Evolutionary conservation across 1,140 invertebrate genomes (phyloP).

Genomic region (Melanaphis sacchari): DNA sequence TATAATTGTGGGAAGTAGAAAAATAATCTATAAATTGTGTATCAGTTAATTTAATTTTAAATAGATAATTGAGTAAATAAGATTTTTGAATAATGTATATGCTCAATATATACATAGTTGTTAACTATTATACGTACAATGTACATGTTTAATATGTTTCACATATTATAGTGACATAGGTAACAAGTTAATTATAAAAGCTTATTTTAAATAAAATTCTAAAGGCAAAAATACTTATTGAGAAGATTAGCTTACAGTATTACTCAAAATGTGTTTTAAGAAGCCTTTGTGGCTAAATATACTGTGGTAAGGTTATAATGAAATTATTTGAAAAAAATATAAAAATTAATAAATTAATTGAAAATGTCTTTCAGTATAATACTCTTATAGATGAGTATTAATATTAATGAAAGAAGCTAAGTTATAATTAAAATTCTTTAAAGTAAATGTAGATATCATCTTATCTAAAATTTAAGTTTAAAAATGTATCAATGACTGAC

Average conservation of each 20-base stretch:
- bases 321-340: neutral
- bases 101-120: too few species aligned
- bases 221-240: neutral
- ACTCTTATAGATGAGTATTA: neutral
- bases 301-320: neutral
- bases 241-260: neutral
- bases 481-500: neutral
- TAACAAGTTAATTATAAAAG: neutral
- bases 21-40: neutral
- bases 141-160: too few species aligned
- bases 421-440: neutral
- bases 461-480: neutral
- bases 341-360: neutral
- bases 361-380: neutral
- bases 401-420: neutral
- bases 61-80: neutral
- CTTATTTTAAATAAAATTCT: neutral
- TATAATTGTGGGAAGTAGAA: neutral
- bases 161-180: too few species aligned
- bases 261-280: neutral
- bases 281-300: neutral
- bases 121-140: too few species aligned
- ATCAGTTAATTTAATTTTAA: neutral
- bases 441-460: neutral
- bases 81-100: neutral